phyloP scores from a whole-genome alignment of 2,797 vertebrate species.

The Dallia pectoralis region DNA sequence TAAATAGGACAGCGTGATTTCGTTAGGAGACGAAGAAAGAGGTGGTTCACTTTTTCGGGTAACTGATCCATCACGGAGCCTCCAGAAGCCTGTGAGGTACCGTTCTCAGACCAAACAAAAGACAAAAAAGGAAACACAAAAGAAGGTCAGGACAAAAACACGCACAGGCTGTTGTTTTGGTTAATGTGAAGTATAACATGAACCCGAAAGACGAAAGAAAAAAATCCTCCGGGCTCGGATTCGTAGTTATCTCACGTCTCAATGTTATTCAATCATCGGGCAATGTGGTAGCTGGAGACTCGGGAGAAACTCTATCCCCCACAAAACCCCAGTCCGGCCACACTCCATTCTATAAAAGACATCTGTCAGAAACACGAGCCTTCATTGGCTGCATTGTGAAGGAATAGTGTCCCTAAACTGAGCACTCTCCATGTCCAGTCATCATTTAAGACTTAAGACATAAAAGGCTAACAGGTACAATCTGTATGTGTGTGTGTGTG shows the following conservation, averaged over 20 bases:
- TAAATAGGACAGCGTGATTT: too few species aligned
- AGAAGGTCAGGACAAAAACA: background rate
- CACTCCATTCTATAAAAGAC: slow-evolving; percentile 76
- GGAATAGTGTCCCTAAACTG: slow-evolving; percentile 51
- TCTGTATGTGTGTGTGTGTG: slow-evolving; percentile 14
- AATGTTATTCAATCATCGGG: slow-evolving; percentile 75
- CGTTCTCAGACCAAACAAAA: too few species aligned
- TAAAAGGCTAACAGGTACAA: slow-evolving; percentile 75
- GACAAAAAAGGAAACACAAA: too few species aligned
- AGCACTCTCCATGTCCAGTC: slow-evolving; percentile 69
- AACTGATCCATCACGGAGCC: too few species aligned
- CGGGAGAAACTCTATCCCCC: slow-evolving; percentile 42
- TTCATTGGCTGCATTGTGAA: slow-evolving; percentile 65
- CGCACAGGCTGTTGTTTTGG: background rate
- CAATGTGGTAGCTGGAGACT: slow-evolving; percentile 62
- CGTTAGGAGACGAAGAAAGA: too few species aligned
- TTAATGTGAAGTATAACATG: background rate
- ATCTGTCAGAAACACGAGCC: slow-evolving; percentile 72
- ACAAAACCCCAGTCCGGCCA: slow-evolving; percentile 70
- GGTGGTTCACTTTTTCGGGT: too few species aligned
- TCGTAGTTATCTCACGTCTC: slow-evolving; percentile 34
- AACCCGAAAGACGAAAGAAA: background rate
- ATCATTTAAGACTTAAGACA: slow-evolving; percentile 79
- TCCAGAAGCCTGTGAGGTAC: too few species aligned
- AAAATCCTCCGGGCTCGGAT: background rate